Percentiles rank a stretch among this genome's conserved stretches.
Conservation (phyloP, 1,140 invertebrate genomes). For the Dysdera silvatica region DNA sequence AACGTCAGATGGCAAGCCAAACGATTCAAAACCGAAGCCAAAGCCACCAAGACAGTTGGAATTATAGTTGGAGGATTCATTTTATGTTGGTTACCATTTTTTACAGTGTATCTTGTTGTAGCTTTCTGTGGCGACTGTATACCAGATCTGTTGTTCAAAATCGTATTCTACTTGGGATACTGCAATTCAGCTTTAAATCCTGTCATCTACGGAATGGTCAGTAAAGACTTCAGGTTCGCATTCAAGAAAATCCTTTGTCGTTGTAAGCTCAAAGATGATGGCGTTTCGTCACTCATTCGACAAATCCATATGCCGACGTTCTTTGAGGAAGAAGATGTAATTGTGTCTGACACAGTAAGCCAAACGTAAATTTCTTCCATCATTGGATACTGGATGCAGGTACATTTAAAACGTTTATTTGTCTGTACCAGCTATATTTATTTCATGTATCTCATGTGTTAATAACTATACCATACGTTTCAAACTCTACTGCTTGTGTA, state of each 20-base stretch:
- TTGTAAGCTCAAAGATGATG: slow-evolving; percentile 46
- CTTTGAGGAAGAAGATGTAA: slow-evolving; percentile 31
- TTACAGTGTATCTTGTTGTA: slow-evolving; percentile 79
- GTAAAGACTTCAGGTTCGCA: slow-evolving; percentile 82
- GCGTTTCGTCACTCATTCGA: slow-evolving; percentile 35
- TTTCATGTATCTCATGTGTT: too few relatives aligned
- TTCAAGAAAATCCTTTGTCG: slow-evolving; percentile 84
- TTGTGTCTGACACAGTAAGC: not conserved
- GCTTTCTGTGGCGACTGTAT: slow-evolving; percentile 72
- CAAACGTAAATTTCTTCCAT: too few relatives aligned
- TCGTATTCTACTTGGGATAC: slow-evolving; percentile 94
- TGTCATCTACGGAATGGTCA: slow-evolving; percentile 80
- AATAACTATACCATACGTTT: too few relatives aligned
- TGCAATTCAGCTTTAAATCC: slow-evolving; percentile 91
- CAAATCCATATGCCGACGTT: slow-evolving; percentile 38
- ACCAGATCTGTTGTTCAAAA: slow-evolving; percentile 69
- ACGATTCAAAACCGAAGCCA: slow-evolving; percentile 80
- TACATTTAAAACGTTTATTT: too few relatives aligned
- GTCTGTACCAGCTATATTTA: too few relatives aligned
- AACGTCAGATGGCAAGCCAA: slow-evolving; percentile 73
- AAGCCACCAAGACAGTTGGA: slow-evolving; percentile 86
- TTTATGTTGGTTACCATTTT: slow-evolving; percentile 89
- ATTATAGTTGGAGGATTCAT: slow-evolving; percentile 91
- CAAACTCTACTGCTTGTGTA: too few relatives aligned
- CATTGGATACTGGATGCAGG: too few relatives aligned